Conservation (phyloP, 30 jellyfish, hydroid and myxozoan species). For the Morbakka virulenta region DNA sequence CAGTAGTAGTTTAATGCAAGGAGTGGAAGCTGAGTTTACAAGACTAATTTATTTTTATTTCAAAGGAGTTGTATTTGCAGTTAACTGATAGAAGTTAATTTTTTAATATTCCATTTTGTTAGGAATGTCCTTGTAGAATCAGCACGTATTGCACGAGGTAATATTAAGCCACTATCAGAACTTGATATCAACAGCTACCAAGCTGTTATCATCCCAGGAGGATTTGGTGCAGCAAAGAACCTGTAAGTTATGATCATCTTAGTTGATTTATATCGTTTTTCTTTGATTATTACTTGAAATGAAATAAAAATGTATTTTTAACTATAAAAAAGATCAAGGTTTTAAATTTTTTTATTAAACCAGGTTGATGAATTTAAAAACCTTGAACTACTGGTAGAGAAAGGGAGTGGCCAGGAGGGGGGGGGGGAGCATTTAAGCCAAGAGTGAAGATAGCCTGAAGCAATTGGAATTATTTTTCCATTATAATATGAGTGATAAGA, state of each 20-base stretch:
- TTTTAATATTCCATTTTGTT: background rate
- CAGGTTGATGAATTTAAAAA: too few species aligned
- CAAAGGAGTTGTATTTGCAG: background rate
- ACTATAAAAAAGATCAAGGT: too few species aligned
- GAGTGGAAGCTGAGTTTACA: too few species aligned
- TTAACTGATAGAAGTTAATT: background rate
- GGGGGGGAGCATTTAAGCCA: too few species aligned
- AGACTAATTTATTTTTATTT: background rate
- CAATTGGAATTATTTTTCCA: too few species aligned
- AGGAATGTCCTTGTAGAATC: constrained; percentile 94
- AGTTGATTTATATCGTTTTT: background rate
- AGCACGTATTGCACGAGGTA: constrained; percentile 97
- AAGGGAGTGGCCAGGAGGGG: too few species aligned
- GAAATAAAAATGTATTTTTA: too few species aligned
- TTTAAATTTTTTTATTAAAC: too few species aligned
- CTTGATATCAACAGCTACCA: constrained; percentile 57
- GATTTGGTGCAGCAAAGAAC: constrained; percentile 99
- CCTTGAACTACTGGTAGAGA: too few species aligned
- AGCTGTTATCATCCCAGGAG: constrained; percentile 98
- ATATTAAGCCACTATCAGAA: constrained; percentile 55
- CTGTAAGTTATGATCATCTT: constrained; percentile 34
- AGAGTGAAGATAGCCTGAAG: too few species aligned
- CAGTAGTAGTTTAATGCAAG: too few species aligned
- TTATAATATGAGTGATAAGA: too few species aligned
- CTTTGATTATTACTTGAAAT: background rate